These are phyloP conservation scores for Helogale parvula DNA, from an alignment of 2,113 vertebrate genomes.

Conservation along the genomic window DNA sequence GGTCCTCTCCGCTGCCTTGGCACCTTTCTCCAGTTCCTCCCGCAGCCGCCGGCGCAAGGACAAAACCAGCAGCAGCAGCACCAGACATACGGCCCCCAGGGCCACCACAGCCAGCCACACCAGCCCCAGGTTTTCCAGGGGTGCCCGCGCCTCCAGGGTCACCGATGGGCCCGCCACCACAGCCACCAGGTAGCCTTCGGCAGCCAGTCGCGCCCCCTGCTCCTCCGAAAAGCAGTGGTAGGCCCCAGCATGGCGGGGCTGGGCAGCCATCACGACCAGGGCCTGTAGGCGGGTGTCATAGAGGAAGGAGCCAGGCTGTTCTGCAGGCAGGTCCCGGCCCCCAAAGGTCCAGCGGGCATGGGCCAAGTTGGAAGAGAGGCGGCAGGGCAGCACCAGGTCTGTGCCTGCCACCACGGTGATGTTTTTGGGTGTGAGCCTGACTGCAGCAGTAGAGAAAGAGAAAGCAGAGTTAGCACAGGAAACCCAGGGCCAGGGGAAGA, in stretches of 20 bases:
- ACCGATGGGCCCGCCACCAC: slow-evolving; percentile 89
- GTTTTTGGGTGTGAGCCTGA: slow-evolving; percentile 88
- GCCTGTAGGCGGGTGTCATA: slow-evolving; percentile 90
- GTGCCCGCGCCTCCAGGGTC: slow-evolving; percentile 92
- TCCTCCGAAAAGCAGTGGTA: slow-evolving; percentile 94
- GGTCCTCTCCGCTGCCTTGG: slow-evolving; percentile 94
- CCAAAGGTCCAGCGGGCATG: slow-evolving; percentile 92
- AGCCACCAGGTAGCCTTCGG: slow-evolving; percentile 90
- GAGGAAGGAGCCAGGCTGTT: slow-evolving; percentile 82
- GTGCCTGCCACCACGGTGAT: slow-evolving; percentile 94
- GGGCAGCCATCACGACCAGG: slow-evolving; percentile 89
- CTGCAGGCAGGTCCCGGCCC: slow-evolving; percentile 86
- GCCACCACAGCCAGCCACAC: slow-evolving; percentile 96
- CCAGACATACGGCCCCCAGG: slow-evolving; percentile 91
- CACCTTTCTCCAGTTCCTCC: slow-evolving; percentile 90
- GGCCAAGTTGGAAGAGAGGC: slow-evolving; percentile 95
- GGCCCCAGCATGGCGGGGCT: slow-evolving; percentile 87
- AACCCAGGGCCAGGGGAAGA: background rate
- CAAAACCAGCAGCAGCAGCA: slow-evolving; percentile 90
- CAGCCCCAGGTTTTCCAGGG: slow-evolving; percentile 91
- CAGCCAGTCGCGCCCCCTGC: slow-evolving; percentile 89
- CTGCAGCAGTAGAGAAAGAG: slow-evolving; percentile 74
- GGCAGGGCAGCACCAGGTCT: slow-evolving; percentile 94
- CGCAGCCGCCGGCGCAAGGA: slow-evolving; percentile 93
- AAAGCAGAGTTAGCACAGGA: background rate